A percentile compares a stretch with the other conserved stretches of the same genome.
These are phyloP conservation scores for Scolanthus callimorphus DNA, from an alignment of 92 coral and sea anemone genomes.

Conservation along the genomic window DNA sequence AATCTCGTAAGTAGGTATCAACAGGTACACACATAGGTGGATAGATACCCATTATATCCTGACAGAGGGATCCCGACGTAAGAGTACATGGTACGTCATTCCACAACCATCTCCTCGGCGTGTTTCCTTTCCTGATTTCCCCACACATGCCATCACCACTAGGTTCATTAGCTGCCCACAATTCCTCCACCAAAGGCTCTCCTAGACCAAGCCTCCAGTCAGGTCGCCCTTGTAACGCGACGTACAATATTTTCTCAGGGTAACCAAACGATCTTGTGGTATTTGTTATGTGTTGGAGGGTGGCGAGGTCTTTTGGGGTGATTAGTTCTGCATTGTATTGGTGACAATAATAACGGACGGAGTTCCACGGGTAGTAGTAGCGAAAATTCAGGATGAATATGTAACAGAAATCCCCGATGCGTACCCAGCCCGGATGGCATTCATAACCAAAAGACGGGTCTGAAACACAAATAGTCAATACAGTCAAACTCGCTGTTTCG, in stretches of 20 bases:
- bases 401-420: neutral
- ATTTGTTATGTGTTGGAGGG: neutral
- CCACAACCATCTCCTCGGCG: neutral
- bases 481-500: no score
- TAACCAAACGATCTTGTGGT: neutral
- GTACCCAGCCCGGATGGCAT: neutral
- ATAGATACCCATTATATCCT: constrained; percentile 1
- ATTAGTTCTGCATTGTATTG: neutral
- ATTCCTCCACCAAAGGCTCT: constrained; percentile 1
- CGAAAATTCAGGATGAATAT: neutral
- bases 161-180: neutral
- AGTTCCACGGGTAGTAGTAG: neutral
- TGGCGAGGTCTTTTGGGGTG: neutral
- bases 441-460: neutral
- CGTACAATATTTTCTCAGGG: neutral
- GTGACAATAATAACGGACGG: neutral
- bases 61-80: neutral
- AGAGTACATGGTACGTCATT: neutral
- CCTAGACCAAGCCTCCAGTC: neutral
- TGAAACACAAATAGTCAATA: no score
- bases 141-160: constrained; percentile 7
- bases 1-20: no score
- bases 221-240: neutral
- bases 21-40: no score
- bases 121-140: neutral